Conservation (phyloP, 2,888 invertebrate genomes). For the Muscina levida region DNA sequence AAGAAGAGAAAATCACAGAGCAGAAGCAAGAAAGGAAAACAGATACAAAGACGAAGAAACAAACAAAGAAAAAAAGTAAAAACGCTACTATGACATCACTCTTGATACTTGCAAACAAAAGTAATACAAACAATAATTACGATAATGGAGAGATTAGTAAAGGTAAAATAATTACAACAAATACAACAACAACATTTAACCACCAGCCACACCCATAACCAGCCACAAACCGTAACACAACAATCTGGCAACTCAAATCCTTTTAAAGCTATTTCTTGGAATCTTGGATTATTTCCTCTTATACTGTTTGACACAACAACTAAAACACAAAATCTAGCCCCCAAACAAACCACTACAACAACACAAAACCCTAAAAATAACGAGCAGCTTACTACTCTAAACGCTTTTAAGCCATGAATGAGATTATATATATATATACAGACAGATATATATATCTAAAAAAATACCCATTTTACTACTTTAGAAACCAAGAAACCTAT, state of each 20-base stretch:
- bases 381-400: constrained; percentile 56
- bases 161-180: constrained; percentile 44
- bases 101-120: background rate
- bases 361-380: constrained; percentile 16
- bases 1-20: constrained; percentile 69
- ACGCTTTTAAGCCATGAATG: constrained; percentile 57
- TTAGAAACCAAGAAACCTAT: constrained; percentile 7
- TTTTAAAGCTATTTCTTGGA: too few species aligned
- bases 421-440: background rate
- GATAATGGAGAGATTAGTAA: constrained; percentile 59
- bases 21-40: constrained; percentile 70
- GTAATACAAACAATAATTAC: constrained; percentile 16
- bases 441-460: too few species aligned
- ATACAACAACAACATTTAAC: background rate
- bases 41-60: constrained; percentile 60
- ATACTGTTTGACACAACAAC: too few species aligned
- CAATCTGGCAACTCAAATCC: too few species aligned
- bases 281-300: too few species aligned
- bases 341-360: too few species aligned
- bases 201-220: background rate
- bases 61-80: constrained; percentile 58
- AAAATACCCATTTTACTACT: constrained; percentile 25
- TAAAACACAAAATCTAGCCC: too few species aligned
- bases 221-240: too few species aligned
- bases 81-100: constrained; percentile 31